Conservation (phyloP, 2,113 vertebrate species). For the Formicarius rufipectus region DNA sequence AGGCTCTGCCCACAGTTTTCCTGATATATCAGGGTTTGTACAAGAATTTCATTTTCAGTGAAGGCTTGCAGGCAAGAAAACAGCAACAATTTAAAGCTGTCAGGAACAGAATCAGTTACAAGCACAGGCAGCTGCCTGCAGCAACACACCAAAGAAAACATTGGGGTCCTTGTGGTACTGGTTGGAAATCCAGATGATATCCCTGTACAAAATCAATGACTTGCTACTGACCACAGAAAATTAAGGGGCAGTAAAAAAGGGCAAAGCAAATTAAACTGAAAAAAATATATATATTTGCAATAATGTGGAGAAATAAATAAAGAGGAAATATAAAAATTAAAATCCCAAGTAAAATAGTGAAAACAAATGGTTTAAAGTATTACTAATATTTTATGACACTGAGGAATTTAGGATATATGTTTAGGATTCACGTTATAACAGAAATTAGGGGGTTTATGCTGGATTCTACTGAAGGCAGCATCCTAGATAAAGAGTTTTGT, state of each 20-base stretch:
- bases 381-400: neutral
- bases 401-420: neutral
- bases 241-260: too few relatives aligned
- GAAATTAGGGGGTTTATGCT: neutral
- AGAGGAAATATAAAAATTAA: neutral
- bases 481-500: neutral
- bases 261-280: neutral
- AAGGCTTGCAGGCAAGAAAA: constrained; percentile 7
- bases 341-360: neutral
- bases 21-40: neutral
- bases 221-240: neutral
- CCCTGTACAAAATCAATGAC: neutral
- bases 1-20: neutral
- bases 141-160: neutral
- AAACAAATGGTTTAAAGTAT: neutral
- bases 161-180: neutral
- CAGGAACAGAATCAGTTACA: neutral
- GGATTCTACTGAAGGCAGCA: neutral
- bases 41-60: neutral
- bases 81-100: constrained; percentile 23
- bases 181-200: neutral
- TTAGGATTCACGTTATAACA: neutral
- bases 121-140: neutral
- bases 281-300: neutral
- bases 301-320: neutral